phyloP scores from a whole-genome alignment of 2,888 invertebrate species.

The Chaetoderma sp. region DNA sequence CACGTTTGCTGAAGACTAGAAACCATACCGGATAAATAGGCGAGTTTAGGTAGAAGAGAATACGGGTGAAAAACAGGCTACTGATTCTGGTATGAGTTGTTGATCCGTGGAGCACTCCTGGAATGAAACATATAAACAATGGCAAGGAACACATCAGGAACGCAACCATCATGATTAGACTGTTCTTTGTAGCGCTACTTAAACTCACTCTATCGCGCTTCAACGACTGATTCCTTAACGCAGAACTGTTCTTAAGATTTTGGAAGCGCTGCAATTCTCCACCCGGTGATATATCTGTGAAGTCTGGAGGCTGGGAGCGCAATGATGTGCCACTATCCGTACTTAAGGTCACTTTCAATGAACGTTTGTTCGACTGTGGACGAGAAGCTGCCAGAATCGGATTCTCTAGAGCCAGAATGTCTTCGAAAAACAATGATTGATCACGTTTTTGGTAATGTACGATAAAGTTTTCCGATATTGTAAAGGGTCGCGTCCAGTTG shows the following conservation, averaged over 20 bases:
- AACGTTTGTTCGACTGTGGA: conserved; percentile 27
- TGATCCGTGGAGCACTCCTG: conserved; percentile 32
- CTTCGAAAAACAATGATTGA: conserved; percentile 49
- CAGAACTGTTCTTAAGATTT: conserved; percentile 48
- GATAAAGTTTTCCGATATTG: conserved; percentile 45
- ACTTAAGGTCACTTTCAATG: conserved; percentile 18
- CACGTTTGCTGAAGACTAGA: conserved; percentile 59
- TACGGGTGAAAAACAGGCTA: conserved; percentile 45
- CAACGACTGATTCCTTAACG: conserved; percentile 49
- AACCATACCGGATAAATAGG: conserved; percentile 64
- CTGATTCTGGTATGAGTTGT: conserved; percentile 30
- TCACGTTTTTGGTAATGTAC: conserved; percentile 57
- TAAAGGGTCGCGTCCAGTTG: conserved; percentile 27
- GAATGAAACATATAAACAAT: conserved; percentile 53
- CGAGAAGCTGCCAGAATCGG: conserved; percentile 43
- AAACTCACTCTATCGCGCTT: conserved; percentile 52
- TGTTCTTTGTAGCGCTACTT: conserved; percentile 60
- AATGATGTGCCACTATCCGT: conserved; percentile 43
- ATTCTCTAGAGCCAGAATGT: conserved; percentile 54
- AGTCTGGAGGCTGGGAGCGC: conserved; percentile 44
- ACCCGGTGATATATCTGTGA: conserved; percentile 60
- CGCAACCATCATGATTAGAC: conserved; percentile 58
- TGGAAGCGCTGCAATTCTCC: conserved; percentile 57
- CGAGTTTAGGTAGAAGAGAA: conserved; percentile 59
- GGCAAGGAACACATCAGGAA: conserved; percentile 57